A percentile compares a stretch with the other conserved stretches of the same genome.
phyloP scores from a whole-genome alignment of 2,797 vertebrate species.

The Sebastes itinus region DNA sequence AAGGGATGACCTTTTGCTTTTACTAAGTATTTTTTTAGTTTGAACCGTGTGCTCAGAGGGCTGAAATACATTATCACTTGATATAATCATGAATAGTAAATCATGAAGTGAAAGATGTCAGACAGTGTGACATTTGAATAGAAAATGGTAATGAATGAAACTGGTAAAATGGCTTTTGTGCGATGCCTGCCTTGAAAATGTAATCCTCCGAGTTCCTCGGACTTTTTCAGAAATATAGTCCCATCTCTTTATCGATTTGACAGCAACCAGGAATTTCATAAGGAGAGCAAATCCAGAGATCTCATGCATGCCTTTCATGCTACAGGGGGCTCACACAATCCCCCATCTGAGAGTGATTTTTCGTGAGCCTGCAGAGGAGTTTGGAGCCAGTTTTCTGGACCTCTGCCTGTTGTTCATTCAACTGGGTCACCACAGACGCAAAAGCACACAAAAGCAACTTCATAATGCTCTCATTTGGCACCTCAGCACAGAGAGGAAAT shows the following conservation, averaged over 20 bases:
- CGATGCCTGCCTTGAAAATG: slow-evolving; percentile 26
- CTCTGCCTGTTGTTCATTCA: slow-evolving; percentile 73
- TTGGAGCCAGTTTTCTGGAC: slow-evolving; percentile 60
- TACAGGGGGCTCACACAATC: slow-evolving; percentile 57
- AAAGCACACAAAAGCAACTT: slow-evolving; percentile 70
- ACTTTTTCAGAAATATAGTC: slow-evolving; percentile 17
- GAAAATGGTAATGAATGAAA: slow-evolving; percentile 15
- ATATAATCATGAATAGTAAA: slow-evolving; percentile 19
- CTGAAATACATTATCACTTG: neutral
- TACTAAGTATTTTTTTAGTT: slow-evolving; percentile 13
- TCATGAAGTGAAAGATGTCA: slow-evolving; percentile 14
- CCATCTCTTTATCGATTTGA: slow-evolving; percentile 53
- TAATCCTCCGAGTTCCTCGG: slow-evolving; percentile 1
- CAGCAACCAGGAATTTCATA: slow-evolving; percentile 52
- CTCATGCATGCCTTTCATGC: slow-evolving; percentile 55
- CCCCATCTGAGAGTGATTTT: slow-evolving; percentile 53
- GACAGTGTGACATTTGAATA: slow-evolving; percentile 20
- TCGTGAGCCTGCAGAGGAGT: slow-evolving; percentile 49
- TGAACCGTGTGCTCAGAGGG: neutral
- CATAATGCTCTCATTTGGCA: slow-evolving; percentile 73
- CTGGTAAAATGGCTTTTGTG: slow-evolving; percentile 23
- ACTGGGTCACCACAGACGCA: slow-evolving; percentile 70
- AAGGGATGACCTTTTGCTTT: slow-evolving; percentile 17
- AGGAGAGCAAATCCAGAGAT: slow-evolving; percentile 62
- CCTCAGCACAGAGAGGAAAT: slow-evolving; percentile 61